These are phyloP conservation scores for Rhorus exstirpatorius DNA, from an alignment of 2,888 invertebrate species.

Conservation along the genomic window DNA sequence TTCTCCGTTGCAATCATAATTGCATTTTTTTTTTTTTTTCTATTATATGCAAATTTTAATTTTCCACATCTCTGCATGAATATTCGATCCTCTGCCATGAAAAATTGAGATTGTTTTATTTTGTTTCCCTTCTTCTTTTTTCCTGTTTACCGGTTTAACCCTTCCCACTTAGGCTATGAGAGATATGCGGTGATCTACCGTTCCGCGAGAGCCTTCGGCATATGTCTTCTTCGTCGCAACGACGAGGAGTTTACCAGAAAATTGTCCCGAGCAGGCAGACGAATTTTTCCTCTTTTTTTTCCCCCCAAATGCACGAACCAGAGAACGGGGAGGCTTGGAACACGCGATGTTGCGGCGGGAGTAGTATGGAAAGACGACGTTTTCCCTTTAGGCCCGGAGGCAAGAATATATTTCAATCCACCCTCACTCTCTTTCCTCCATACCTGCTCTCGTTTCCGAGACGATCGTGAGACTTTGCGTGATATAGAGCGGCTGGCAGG, in stretches of 20 bases:
- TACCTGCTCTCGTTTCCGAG: conserved; percentile 24
- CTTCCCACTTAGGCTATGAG: conserved; percentile 22
- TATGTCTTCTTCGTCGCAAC: conserved; percentile 49
- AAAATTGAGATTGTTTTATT: conserved; percentile 14
- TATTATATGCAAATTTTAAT: background rate
- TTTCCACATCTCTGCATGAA: conserved; percentile 8
- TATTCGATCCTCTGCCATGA: background rate
- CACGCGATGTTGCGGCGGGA: conserved; percentile 7
- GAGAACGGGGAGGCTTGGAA: conserved; percentile 5
- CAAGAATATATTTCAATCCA: conserved; percentile 66
- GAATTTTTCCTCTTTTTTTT: conserved; percentile 24
- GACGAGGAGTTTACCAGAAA: conserved; percentile 62
- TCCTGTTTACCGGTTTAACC: conserved; percentile 35
- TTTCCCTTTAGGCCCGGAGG: conserved; percentile 50
- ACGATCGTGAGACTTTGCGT: conserved; percentile 53
- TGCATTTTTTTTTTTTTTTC: background rate
- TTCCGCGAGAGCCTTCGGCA: conserved; percentile 49
- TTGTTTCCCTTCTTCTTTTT: conserved; percentile 11
- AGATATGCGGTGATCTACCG: conserved; percentile 20
- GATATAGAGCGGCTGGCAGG: conserved; percentile 30
- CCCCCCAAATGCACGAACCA: conserved; percentile 32
- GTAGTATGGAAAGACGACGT: conserved; percentile 21
- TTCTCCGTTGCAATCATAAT: too few relatives aligned
- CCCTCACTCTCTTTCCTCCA: conserved; percentile 38
- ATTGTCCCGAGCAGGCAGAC: conserved; percentile 65